Percentiles rank a stretch among this genome's conserved stretches.
Evolutionary conservation across 2,797 vertebrate genomes (phyloP).

Genomic region (Threskiornis aethiopicus): DNA sequence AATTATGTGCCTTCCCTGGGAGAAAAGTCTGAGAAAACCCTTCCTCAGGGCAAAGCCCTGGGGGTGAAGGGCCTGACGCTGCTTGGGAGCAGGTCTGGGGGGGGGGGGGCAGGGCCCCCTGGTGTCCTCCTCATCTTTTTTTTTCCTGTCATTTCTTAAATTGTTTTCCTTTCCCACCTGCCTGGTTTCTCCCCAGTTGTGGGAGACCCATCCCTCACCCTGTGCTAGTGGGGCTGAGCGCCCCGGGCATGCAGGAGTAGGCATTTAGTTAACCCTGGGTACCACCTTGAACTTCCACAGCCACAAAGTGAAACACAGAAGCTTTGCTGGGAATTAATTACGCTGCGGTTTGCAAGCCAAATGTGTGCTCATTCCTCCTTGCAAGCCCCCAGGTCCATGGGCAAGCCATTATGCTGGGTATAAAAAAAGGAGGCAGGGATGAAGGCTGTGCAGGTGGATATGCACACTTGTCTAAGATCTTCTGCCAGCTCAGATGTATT

Average conservation of each 20-base stretch:
- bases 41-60: not conserved
- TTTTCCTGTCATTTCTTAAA: not conserved
- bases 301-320: not conserved
- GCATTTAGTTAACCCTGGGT: not conserved
- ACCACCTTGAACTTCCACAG: not conserved
- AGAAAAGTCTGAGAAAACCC: not conserved
- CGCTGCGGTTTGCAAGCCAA: not conserved
- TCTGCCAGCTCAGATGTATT: not conserved
- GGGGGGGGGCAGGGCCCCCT: not conserved
- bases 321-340: not conserved
- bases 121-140: not conserved
- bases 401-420: not conserved
- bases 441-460: not conserved
- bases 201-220: not conserved
- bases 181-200: not conserved
- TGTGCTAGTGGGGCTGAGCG: not conserved
- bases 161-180: not conserved
- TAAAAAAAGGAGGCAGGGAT: not conserved
- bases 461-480: not conserved
- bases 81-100: rapidly evolving
- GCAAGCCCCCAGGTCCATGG: not conserved
- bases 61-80: rapidly evolving
- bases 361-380: not conserved
- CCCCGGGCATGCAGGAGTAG: rapidly evolving
- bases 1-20: not conserved